phyloP scores from a whole-genome alignment of 53 echinoderm and acorn worm species.

The Glandiceps talaboti region DNA sequence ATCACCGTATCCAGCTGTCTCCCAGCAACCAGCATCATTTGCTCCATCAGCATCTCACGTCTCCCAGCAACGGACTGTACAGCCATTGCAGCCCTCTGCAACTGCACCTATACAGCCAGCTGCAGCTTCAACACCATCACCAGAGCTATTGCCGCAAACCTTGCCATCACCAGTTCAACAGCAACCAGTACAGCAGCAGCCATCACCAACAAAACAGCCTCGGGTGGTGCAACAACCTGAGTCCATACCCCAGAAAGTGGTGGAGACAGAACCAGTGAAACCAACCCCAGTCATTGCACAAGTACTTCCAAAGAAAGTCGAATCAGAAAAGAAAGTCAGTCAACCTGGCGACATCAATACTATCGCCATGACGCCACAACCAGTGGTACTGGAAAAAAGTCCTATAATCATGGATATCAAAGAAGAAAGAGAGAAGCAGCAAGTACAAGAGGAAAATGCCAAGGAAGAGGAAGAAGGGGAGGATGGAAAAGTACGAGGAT shows the following conservation, averaged over 20 bases:
- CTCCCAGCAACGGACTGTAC: neutral
- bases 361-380: neutral
- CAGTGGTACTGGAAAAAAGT: neutral
- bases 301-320: neutral
- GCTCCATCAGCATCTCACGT: neutral
- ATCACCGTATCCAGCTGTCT: slow-evolving; percentile 16
- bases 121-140: neutral
- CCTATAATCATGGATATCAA: slow-evolving; percentile 19
- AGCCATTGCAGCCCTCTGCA: no score
- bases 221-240: neutral
- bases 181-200: neutral
- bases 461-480: neutral
- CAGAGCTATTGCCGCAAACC: slow-evolving; percentile 14
- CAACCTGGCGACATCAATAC: neutral
- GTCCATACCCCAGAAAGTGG: neutral
- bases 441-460: neutral
- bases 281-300: neutral
- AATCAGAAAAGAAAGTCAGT: neutral
- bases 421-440: slow-evolving; percentile 18
- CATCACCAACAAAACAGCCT: neutral
- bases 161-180: slow-evolving; percentile 27
- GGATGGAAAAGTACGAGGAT: slow-evolving; percentile 53
- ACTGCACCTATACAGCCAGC: no score
- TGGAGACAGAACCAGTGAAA: neutral
- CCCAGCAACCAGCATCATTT: slow-evolving; percentile 4